Evolutionary conservation across 23 tunicate species (phyloP).

Genomic region (Trididemnum nubilum): DNA sequence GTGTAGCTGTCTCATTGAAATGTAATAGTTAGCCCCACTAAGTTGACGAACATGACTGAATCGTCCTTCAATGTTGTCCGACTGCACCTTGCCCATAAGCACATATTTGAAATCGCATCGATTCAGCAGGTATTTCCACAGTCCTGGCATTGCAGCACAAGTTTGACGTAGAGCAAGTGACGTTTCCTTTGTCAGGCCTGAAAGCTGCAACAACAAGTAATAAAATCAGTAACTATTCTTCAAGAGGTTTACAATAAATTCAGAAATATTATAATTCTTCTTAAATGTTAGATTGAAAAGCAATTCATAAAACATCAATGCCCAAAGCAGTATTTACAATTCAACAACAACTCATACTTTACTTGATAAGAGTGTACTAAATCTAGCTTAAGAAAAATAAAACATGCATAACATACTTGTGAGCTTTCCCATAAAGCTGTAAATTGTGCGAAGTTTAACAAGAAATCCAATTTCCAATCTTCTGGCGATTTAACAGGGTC

Average conservation of each 20-base stretch:
- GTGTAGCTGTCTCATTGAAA: conserved; percentile 6
- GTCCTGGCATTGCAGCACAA: conserved; percentile 6
- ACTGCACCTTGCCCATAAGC: conserved; percentile 3
- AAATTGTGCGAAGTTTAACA: background rate
- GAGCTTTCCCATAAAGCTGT: background rate
- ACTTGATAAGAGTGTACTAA: no score
- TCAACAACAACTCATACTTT: no score
- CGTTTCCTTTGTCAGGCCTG: conserved; percentile 1
- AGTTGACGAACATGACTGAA: background rate
- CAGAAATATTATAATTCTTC: no score
- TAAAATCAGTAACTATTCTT: no score
- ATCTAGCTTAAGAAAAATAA: no score
- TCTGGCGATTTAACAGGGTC: background rate
- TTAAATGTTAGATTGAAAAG: no score
- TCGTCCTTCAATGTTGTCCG: background rate
- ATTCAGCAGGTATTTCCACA: background rate
- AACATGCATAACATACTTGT: background rate
- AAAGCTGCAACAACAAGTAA: background rate
- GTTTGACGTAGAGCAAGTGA: background rate
- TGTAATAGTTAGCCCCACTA: background rate
- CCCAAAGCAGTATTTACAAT: no score
- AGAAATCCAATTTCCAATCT: background rate
- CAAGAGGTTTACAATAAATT: no score
- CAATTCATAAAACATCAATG: no score
- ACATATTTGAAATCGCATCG: conserved; percentile 11